Conservation (phyloP, 2,888 invertebrate genomes). For the Magallana nippona region DNA sequence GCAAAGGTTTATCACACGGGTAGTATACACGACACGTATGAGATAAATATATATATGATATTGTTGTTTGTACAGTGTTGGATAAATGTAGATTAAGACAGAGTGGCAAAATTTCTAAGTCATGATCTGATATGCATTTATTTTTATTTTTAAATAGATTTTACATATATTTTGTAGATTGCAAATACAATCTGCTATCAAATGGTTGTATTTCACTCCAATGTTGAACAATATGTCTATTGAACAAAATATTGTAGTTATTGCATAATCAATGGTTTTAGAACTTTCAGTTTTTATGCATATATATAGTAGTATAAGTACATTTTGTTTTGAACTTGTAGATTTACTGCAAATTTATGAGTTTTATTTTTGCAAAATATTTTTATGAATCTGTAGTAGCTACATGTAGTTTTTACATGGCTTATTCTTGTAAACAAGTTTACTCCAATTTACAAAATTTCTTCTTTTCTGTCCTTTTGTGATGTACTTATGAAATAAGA, state of each 20-base stretch:
- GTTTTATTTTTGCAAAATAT: too few species aligned
- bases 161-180: conserved; percentile 12
- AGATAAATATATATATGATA: conserved; percentile 15
- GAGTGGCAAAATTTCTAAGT: conserved; percentile 21
- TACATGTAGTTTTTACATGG: too few species aligned
- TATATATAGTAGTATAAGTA: not conserved
- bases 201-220: conserved; percentile 18
- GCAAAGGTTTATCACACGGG: too few species aligned
- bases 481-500: too few species aligned
- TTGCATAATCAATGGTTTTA: not conserved
- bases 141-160: conserved; percentile 28
- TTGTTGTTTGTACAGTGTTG: conserved; percentile 21
- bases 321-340: too few species aligned
- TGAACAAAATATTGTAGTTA: not conserved
- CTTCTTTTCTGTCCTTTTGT: too few species aligned
- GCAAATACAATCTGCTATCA: not conserved
- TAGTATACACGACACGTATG: too few species aligned
- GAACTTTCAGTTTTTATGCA: not conserved
- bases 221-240: not conserved
- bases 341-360: too few species aligned
- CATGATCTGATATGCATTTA: conserved; percentile 27
- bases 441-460: too few species aligned
- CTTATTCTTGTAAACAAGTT: too few species aligned
- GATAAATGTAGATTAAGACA: not conserved
- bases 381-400: too few species aligned